Evolutionary conservation across 2,888 invertebrate species (phyloP).

Genomic region (Neuroscelio doddi): DNA sequence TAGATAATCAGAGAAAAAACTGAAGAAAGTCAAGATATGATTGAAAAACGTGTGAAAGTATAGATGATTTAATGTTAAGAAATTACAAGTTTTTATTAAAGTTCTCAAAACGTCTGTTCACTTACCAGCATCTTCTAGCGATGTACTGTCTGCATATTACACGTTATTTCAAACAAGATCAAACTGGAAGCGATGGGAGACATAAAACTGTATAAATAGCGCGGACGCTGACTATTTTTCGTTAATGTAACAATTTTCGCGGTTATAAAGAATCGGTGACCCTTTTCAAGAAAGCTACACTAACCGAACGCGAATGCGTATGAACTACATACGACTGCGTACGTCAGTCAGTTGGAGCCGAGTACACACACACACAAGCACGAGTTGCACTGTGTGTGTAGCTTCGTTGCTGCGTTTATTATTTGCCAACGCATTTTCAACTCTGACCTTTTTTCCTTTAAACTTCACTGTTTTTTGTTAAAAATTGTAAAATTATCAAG

Average conservation of each 20-base stretch:
- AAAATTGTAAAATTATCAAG: too few species aligned
- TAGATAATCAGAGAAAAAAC: background rate
- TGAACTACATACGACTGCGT: constrained; percentile 21
- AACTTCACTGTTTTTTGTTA: too few species aligned
- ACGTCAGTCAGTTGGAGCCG: constrained; percentile 20
- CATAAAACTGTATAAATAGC: too few species aligned
- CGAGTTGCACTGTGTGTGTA: too few species aligned
- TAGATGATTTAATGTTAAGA: background rate
- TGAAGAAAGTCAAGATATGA: background rate
- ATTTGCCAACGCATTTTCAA: too few species aligned
- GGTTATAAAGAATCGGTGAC: constrained; percentile 35
- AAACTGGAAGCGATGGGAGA: too few species aligned
- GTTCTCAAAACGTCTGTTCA: constrained; percentile 45
- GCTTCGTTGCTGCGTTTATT: too few species aligned
- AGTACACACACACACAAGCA: constrained; percentile 5
- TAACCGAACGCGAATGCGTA: constrained; percentile 48
- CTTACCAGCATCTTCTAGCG: constrained; percentile 67
- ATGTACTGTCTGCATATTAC: constrained; percentile 56
- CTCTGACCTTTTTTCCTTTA: too few species aligned
- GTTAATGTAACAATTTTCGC: constrained; percentile 19
- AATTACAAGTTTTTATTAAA: constrained; percentile 6
- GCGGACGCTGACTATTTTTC: background rate
- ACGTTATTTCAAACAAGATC: constrained; percentile 5
- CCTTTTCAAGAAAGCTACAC: constrained; percentile 49
- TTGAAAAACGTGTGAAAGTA: background rate